Base-by-base conservation (phyloP, 2,113 vertebrate species). In the Pterocles gutturalis region DNA sequence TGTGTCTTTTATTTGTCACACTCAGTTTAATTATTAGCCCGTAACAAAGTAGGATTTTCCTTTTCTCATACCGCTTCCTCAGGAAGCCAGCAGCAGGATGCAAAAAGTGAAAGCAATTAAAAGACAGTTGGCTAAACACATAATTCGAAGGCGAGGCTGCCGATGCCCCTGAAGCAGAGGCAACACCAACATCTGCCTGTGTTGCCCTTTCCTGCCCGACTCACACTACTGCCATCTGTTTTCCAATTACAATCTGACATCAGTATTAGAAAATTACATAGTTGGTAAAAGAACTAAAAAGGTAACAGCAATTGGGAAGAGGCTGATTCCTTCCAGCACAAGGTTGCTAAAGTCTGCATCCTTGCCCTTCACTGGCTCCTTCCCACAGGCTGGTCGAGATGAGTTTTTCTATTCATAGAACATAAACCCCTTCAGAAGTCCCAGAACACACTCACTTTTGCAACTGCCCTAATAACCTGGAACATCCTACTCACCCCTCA, bases 141-240 rank as follows among this genome's bases (percentile, higher is more conserved):
- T 8, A 24, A 57, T 3, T 54, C 28, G n/a, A 31, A 72, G 53
- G 36, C 1, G 15, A 76, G n/a, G 48, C 20, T 80, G 57, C 11
- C 4, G 9, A 20, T 29, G 48, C 14, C 51, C 45, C 57, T 2
- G 3, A 62, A 75, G 26, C 33, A 51, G 36, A 54, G 72, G n/a
- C 33, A 65, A 55, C 15, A 38, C 4, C 61, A 65, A 9, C 24
- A 21, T 25, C 51, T 66, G 64, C 60, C 54, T 20, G n/a, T 2
- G 0, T 6, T 70, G 34, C 3, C 8, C 43, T 58, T 31, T 34
- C 26, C 7, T 0, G 3, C 29, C 20, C 36, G 69, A 14, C 13
- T 41, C 36, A 41, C 0, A 0, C 19, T 28, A 36, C 24, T 15
- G 18, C 34, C 12, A 17, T 0, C 0, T 31, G 19, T 38, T 85